A percentile compares a stretch with the other conserved stretches of the same genome.
Conservation (phyloP, 2,888 invertebrate genomes). For the Mongoloraphidia duomilia region DNA sequence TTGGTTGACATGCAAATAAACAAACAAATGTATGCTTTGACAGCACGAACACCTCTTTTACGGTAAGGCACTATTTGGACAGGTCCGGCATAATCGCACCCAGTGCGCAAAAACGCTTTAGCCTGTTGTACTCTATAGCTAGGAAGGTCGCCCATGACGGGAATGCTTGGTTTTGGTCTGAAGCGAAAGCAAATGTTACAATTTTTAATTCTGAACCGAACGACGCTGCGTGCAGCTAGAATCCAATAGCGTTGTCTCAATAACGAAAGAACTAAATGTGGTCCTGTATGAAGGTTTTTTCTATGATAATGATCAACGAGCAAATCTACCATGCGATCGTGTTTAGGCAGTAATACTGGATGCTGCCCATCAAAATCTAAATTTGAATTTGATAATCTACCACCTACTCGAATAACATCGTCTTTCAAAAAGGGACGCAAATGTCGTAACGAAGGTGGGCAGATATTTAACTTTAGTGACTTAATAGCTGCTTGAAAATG, state of each 20-base stretch:
- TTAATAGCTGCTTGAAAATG: slow-evolving; percentile 4
- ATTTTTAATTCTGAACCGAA: too few relatives aligned
- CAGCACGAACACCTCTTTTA: slow-evolving; percentile 6
- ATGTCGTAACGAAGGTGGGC: slow-evolving; percentile 7
- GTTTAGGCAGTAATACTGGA: slow-evolving; percentile 7
- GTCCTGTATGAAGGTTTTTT: slow-evolving; percentile 12
- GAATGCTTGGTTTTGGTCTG: too few relatives aligned
- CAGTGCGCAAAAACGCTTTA: background rate
- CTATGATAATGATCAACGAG: slow-evolving; percentile 12
- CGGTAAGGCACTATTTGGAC: background rate
- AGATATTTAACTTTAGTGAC: background rate
- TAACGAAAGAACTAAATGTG: slow-evolving; percentile 10
- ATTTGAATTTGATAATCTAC: slow-evolving; percentile 5
- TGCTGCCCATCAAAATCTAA: slow-evolving; percentile 5
- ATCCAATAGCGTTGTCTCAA: slow-evolving; percentile 15
- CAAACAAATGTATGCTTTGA: slow-evolving; percentile 15
- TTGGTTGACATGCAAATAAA: slow-evolving; percentile 17
- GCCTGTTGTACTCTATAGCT: too few relatives aligned
- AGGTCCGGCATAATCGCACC: background rate
- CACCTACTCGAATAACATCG: slow-evolving; percentile 9
- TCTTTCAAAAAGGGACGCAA: slow-evolving; percentile 8
- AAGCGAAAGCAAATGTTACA: too few relatives aligned
- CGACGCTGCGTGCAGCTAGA: slow-evolving; percentile 10
- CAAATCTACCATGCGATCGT: slow-evolving; percentile 6
- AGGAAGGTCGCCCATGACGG: too few relatives aligned